phyloP scores from a whole-genome alignment of 2,888 invertebrate genomes.

The Harpalus rubripes region DNA sequence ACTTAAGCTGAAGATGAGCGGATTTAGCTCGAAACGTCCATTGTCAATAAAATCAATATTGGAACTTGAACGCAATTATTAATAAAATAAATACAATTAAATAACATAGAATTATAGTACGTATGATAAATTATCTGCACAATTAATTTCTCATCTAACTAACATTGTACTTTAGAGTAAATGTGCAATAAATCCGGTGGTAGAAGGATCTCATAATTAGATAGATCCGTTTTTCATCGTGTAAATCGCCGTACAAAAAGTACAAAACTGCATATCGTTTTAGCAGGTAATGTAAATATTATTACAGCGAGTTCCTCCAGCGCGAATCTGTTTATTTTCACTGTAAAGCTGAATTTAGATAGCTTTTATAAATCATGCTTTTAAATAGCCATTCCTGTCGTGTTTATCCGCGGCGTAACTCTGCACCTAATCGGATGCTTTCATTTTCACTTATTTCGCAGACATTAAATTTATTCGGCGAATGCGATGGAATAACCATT shows the following conservation, averaged over 20 bases:
- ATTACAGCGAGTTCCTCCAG: constrained; percentile 30
- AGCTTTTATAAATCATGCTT: constrained; percentile 46
- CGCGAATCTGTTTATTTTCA: constrained; percentile 36
- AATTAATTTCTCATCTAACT: background rate
- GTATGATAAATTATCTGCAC: background rate
- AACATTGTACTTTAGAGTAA: background rate
- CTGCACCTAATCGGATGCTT: constrained; percentile 20
- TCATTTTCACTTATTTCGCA: constrained; percentile 19
- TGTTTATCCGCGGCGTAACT: constrained; percentile 9
- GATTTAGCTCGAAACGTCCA: too few species aligned
- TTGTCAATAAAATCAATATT: too few species aligned
- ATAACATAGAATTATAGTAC: background rate
- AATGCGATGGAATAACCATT: background rate
- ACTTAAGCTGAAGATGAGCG: too few species aligned
- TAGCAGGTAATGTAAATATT: constrained; percentile 52
- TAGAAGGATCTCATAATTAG: constrained; percentile 14
- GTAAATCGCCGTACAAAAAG: constrained; percentile 19
- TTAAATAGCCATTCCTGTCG: constrained; percentile 41
- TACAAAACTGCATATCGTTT: constrained; percentile 40
- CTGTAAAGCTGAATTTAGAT: constrained; percentile 42
- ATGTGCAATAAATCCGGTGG: constrained; percentile 10
- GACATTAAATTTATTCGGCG: background rate
- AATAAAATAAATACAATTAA: too few species aligned
- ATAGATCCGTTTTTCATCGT: constrained; percentile 43
- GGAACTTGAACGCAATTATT: too few species aligned